A percentile compares a stretch with the other conserved stretches of the same genome.
Evolutionary conservation across 2,113 vertebrate genomes (phyloP).

Genomic region (Brachypteracias leptosomus): DNA sequence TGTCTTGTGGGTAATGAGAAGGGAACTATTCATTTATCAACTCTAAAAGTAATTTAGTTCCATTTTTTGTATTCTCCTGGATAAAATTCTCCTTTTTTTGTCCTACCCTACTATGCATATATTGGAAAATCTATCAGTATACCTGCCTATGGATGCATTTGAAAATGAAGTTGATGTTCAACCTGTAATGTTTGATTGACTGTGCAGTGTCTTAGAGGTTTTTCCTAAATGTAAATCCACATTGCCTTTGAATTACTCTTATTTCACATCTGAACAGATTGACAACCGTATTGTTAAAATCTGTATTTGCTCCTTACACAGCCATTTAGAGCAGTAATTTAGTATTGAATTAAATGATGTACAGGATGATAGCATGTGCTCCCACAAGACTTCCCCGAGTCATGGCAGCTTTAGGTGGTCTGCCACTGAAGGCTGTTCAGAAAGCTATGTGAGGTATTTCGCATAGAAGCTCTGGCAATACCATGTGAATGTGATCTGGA

Average conservation of each 20-base stretch:
- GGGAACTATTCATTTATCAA: background rate
- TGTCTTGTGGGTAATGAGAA: background rate
- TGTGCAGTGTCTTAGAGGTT: background rate
- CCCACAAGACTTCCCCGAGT: background rate
- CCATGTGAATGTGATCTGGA: background rate
- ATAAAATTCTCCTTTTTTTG: background rate
- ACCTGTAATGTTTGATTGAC: background rate
- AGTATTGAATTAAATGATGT: background rate
- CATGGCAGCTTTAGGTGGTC: background rate
- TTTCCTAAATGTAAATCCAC: background rate
- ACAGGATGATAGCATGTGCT: background rate
- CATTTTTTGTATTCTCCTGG: background rate
- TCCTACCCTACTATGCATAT: background rate
- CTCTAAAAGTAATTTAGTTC: background rate
- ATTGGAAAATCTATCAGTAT: background rate
- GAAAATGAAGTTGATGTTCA: background rate
- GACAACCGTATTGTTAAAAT: background rate
- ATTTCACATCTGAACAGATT: background rate
- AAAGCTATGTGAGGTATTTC: background rate
- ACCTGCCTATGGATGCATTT: background rate
- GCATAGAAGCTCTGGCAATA: background rate
- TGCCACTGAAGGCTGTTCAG: background rate
- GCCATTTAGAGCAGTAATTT: background rate
- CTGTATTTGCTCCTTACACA: background rate
- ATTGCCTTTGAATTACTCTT: background rate